Conservation (phyloP, 2,113 vertebrate species). For the Calypte anna region DNA sequence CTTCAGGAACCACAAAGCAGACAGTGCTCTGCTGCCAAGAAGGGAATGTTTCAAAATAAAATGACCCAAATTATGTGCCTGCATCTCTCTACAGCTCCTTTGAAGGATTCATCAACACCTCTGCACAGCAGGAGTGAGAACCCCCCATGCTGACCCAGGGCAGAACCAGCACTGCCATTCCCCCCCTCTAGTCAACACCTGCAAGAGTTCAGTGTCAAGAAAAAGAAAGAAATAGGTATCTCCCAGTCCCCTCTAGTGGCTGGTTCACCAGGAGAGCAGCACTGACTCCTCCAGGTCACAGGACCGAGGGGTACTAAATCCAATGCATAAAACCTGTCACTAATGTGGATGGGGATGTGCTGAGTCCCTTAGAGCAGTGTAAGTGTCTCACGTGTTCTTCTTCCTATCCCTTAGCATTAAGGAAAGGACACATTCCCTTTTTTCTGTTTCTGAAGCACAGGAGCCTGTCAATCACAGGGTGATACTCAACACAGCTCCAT, state of each 20-base stretch:
- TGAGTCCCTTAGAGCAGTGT: neutral
- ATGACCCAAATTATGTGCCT: neutral
- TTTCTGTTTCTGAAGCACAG: neutral
- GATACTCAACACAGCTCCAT: neutral
- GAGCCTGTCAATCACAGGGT: neutral
- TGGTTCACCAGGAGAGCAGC: neutral
- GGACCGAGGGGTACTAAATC: neutral
- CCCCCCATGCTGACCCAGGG: neutral
- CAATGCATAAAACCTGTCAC: neutral
- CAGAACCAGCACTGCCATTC: neutral
- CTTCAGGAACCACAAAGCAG: neutral
- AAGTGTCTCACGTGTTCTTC: rapidly evolving
- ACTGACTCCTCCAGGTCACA: neutral
- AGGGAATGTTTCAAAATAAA: neutral
- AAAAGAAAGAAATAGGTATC: no score
- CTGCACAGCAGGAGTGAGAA: neutral
- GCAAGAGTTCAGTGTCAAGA: neutral
- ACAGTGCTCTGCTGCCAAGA: neutral
- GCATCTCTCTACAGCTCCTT: neutral
- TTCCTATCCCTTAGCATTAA: neutral
- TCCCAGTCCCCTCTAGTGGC: neutral
- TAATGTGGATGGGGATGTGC: neutral
- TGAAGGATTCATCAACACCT: neutral
- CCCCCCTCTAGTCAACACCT: neutral
- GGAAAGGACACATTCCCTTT: neutral